Evolutionary conservation across 2,113 vertebrate genomes (phyloP).

Genomic region (Typhlomys cinereus): DNA sequence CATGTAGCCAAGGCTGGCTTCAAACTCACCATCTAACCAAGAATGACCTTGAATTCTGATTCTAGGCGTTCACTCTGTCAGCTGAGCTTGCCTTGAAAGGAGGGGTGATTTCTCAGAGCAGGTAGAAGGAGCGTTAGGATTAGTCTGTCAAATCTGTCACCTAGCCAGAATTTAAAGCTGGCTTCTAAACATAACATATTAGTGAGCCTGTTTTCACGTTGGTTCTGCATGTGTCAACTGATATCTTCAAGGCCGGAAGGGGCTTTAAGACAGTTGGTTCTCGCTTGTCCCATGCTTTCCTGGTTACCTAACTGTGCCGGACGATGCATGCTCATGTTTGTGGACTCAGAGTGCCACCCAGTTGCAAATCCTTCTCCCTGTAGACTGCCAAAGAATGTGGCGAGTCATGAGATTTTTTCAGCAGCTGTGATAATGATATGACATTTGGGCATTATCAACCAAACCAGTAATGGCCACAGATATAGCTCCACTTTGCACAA

Average conservation of each 20-base stretch:
- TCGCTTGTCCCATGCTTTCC: not conserved
- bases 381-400: slow-evolving; percentile 63
- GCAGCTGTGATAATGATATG: slow-evolving; percentile 31
- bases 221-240: not conserved
- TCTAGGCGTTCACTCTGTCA: too few relatives aligned
- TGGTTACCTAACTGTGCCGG: slow-evolving; percentile 3
- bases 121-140: slow-evolving; percentile 16
- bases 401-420: slow-evolving; percentile 71
- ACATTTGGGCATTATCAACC: slow-evolving; percentile 64
- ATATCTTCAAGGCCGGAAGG: not conserved
- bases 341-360: slow-evolving; percentile 9
- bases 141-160: not conserved
- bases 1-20: too few relatives aligned
- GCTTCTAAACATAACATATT: not conserved
- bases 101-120: not conserved
- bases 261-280: not conserved
- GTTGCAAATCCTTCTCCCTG: slow-evolving; percentile 62
- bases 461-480: slow-evolving; percentile 37
- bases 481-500: slow-evolving; percentile 51
- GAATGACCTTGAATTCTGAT: too few relatives aligned
- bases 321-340: not conserved
- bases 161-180: not conserved
- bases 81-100: too few relatives aligned
- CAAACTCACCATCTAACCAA: too few relatives aligned
- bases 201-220: not conserved